A percentile compares a stretch with the other conserved stretches of the same genome.
These are phyloP conservation scores for Mellilla xanthometata DNA, from an alignment of 2,888 invertebrate genomes.

Conservation along the genomic window DNA sequence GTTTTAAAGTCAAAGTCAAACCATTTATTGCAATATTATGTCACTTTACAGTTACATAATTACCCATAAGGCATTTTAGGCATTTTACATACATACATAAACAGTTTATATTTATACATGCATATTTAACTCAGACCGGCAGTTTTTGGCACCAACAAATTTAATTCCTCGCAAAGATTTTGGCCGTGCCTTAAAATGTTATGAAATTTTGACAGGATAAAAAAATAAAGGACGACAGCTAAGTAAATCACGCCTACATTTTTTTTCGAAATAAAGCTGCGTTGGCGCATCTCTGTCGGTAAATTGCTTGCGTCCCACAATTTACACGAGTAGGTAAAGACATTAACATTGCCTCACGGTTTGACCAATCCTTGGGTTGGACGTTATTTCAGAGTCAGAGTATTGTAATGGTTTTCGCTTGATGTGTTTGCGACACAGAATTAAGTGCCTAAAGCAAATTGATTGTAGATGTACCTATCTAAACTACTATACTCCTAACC, in stretches of 20 bases:
- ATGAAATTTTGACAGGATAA: background rate
- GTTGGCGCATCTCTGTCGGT: slow-evolving; percentile 20
- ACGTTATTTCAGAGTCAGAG: slow-evolving; percentile 27
- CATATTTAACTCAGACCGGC: too few species aligned
- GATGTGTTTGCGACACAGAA: slow-evolving; percentile 31
- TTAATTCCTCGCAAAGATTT: too few species aligned
- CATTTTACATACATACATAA: too few species aligned
- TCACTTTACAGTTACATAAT: too few species aligned
- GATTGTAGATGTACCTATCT: slow-evolving; percentile 37
- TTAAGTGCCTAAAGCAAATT: slow-evolving; percentile 36
- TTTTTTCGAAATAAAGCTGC: slow-evolving; percentile 16
- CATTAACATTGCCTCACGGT: slow-evolving; percentile 35
- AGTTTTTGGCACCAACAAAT: too few species aligned
- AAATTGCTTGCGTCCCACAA: slow-evolving; percentile 23
- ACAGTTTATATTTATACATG: too few species aligned
- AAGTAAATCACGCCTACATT: slow-evolving; percentile 20
- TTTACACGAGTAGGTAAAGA: slow-evolving; percentile 29
- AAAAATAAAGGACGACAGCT: slow-evolving; percentile 11
- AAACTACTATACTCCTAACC: too few species aligned
- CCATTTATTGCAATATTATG: too few species aligned
- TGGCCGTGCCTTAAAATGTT: too few species aligned
- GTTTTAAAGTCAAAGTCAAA: too few species aligned
- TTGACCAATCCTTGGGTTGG: slow-evolving; percentile 35
- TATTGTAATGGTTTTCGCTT: slow-evolving; percentile 42
- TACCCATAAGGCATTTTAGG: too few species aligned